Conservation (phyloP, 2,888 invertebrate genomes). For the Ophion ellenae region DNA sequence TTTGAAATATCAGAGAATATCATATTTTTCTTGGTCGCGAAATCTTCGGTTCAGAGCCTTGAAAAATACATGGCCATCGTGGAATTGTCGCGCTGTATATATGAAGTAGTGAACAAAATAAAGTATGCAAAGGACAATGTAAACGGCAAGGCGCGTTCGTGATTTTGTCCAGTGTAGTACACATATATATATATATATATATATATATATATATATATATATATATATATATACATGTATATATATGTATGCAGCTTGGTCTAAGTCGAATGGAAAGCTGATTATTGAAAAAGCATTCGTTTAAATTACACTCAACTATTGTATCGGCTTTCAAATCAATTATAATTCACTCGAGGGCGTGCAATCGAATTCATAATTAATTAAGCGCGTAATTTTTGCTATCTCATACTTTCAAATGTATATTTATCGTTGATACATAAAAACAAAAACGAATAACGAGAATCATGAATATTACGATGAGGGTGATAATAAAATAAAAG, state of each 20-base stretch:
- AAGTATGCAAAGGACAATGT: background rate
- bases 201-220: no score
- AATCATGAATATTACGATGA: background rate
- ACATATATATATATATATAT: no score
- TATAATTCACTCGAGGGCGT: background rate
- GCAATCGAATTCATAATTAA: constrained; percentile 1
- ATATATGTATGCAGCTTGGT: background rate
- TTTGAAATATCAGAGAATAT: background rate
- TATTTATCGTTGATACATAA: constrained; percentile 33
- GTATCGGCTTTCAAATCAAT: background rate
- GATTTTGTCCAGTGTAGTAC: no score
- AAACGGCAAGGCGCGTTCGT: background rate
- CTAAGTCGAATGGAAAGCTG: background rate
- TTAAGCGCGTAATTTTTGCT: background rate
- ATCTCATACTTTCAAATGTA: background rate
- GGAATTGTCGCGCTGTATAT: background rate
- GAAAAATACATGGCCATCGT: background rate
- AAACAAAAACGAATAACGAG: constrained; percentile 33
- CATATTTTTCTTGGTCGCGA: no score
- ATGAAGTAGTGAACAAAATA: background rate
- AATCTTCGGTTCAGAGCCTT: background rate
- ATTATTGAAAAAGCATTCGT: background rate
- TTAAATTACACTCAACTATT: background rate
- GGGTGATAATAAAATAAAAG: no score
- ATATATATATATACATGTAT: background rate